Evolutionary conservation across 1,140 invertebrate genomes (phyloP).

Genomic region (Eueides isabella): DNA sequence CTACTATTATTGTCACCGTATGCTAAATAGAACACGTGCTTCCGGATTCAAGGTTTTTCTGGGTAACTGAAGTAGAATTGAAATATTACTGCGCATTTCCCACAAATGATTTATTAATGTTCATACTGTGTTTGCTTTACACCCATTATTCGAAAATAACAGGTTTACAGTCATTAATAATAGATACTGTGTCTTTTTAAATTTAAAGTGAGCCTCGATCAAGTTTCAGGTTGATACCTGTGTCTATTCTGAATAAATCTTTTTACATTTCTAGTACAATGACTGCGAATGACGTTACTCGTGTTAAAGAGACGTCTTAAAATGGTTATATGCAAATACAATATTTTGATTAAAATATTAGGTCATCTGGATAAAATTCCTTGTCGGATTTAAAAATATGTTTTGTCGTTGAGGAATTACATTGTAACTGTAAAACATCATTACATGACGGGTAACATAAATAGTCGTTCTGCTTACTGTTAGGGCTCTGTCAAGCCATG

Average conservation of each 20-base stretch:
- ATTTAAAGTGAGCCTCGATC: conserved; percentile 17
- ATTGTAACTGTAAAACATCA: conserved; percentile 45
- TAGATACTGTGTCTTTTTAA: conserved; percentile 20
- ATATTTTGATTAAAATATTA: too few relatives aligned
- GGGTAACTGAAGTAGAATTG: conserved; percentile 29
- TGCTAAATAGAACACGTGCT: conserved; percentile 62
- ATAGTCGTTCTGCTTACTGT: conserved; percentile 66
- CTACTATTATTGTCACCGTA: conserved; percentile 56
- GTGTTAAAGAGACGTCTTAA: too few relatives aligned
- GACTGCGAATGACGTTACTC: neutral
- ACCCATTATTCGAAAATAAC: conserved; percentile 18
- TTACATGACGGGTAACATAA: conserved; percentile 45
- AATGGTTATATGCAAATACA: too few relatives aligned
- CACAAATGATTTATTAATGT: neutral
- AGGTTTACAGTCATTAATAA: conserved; percentile 27
- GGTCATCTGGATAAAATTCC: neutral
- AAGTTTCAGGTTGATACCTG: conserved; percentile 21
- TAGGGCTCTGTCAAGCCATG: conserved; percentile 52
- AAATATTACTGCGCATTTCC: conserved; percentile 27
- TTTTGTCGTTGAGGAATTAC: conserved; percentile 17
- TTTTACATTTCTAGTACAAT: conserved; percentile 16
- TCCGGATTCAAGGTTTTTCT: conserved; percentile 45
- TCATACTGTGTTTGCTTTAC: neutral
- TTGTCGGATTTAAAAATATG: conserved; percentile 11
- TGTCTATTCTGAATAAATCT: conserved; percentile 22